Base-by-base conservation (phyloP, 2,113 vertebrate genomes). In the Dunckerocampus dactyliophorus region DNA sequence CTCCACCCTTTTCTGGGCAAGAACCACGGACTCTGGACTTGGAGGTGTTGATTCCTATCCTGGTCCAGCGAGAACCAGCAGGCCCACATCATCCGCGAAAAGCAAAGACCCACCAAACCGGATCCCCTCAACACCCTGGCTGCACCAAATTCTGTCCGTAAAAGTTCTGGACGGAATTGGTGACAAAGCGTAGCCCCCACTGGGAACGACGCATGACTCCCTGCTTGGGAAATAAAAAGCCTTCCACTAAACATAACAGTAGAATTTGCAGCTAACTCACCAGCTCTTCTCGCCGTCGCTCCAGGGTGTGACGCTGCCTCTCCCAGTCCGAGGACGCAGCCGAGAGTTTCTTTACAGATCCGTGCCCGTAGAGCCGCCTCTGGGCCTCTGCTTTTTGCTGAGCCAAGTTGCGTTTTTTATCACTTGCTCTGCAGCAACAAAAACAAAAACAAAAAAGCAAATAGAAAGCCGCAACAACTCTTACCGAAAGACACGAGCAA, bases 361-460 rank as follows among this genome's bases (percentile, higher is more conserved):
- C 94, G 46, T 98, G 95, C 63, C 97, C 97, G 7, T 99, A 99
- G 0, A 99, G 91, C 7, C 97, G 91, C 64, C 89, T 93, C 72
- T 97, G 96, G 72, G 97, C 95, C 72, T 98, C 97, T 0, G 96
- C 97, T 84, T 99, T 99, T 79, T 99, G 95, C 80, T 95, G 95
- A 24, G 95, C 97, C 85, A 99, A 89, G 86, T 98, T 98, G 73
- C 85, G 94, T 63, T 94, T 95, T 89, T 97, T 97, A 88, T 99
- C 97, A 7, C 97, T 98, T 54, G 94, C 93, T 86, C 97, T 99
- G 82, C 67, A 88, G 80, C 68, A 6, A 73, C 55, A 22, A 6
- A 54, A 48, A 74, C 24, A 64, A 52, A 39, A n/a, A n/a, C n/a
- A n/a, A n/a, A n/a, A n/a, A n/a, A n/a, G n/a, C n/a, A n/a, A n/a